These are phyloP conservation scores for Xestobium rufovillosum DNA, from an alignment of 2,888 invertebrate species.

Conservation along the genomic window DNA sequence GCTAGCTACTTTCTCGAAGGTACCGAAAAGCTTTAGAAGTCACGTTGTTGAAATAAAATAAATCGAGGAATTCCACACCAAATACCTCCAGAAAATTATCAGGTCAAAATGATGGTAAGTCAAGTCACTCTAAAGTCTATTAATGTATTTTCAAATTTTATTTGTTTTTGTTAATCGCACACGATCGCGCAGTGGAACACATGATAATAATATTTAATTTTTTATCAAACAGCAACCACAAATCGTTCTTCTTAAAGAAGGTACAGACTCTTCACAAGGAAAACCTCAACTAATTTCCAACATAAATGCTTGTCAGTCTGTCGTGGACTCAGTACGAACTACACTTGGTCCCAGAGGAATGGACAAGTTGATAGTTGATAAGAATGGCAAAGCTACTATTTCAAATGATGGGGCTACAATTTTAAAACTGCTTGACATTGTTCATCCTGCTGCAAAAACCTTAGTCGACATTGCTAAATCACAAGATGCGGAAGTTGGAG, in stretches of 20 bases:
- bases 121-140: neutral
- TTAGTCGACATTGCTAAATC: slow-evolving; percentile 98
- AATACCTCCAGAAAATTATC: too few species aligned
- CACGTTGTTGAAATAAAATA: too few species aligned
- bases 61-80: too few species aligned
- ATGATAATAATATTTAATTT: slow-evolving; percentile 13
- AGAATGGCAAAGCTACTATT: slow-evolving; percentile 85
- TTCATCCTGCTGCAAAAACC: slow-evolving; percentile 97
- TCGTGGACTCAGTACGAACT: slow-evolving; percentile 94
- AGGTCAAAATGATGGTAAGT: slow-evolving; percentile 22
- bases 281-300: slow-evolving; percentile 93
- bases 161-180: neutral
- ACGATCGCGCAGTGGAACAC: slow-evolving; percentile 16
- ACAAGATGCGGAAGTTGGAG: slow-evolving; percentile 98
- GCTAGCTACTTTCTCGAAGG: too few species aligned
- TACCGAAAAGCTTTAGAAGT: too few species aligned
- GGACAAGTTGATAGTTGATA: slow-evolving; percentile 96
- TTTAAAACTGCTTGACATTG: slow-evolving; percentile 93
- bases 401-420: slow-evolving; percentile 99
- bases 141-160: neutral
- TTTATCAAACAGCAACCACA: slow-evolving; percentile 75
- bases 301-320: slow-evolving; percentile 92
- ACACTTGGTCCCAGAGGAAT: slow-evolving; percentile 98
- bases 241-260: slow-evolving; percentile 94
- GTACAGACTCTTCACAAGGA: slow-evolving; percentile 94